These are phyloP conservation scores for Charanyca ferruginea DNA, from an alignment of 2,888 invertebrate genomes.

Conservation along the genomic window DNA sequence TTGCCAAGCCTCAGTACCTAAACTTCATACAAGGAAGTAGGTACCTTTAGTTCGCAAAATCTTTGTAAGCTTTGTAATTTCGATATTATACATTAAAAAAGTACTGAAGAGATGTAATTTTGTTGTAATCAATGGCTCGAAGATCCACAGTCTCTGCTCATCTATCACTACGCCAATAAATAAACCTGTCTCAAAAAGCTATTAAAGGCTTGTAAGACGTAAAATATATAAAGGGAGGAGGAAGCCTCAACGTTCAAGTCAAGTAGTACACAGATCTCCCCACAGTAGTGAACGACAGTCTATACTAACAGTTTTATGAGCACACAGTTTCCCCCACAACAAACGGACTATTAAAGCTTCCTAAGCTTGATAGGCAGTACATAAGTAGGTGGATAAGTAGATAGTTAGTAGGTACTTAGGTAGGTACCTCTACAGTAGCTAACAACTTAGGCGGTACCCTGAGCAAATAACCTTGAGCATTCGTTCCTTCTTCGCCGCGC, in stretches of 20 bases:
- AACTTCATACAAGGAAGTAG: neutral
- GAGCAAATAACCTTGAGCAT: too few relatives aligned
- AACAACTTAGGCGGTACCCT: too few relatives aligned
- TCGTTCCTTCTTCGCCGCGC: too few relatives aligned
- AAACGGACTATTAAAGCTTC: conserved; percentile 31
- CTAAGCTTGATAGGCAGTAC: conserved; percentile 15
- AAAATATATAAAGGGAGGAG: conserved; percentile 35
- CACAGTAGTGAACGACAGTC: conserved; percentile 34
- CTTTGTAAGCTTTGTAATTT: too few relatives aligned
- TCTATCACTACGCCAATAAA: conserved; percentile 46
- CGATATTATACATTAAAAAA: neutral
- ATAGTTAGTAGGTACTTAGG: neutral
- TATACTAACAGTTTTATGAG: conserved; percentile 41
- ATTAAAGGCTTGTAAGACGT: conserved; percentile 39
- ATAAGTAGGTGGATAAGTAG: neutral
- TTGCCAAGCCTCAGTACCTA: neutral
- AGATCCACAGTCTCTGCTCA: conserved; percentile 14
- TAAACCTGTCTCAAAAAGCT: conserved; percentile 43
- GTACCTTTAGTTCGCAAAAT: too few relatives aligned
- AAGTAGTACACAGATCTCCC: conserved; percentile 19
- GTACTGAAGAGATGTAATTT: conserved; percentile 3
- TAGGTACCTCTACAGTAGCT: too few relatives aligned
- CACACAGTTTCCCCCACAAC: conserved; percentile 22
- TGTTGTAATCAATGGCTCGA: neutral
- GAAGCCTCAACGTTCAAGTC: conserved; percentile 24